phyloP scores from a whole-genome alignment of 92 coral and sea anemone species.

The Pocillopora grandis region DNA sequence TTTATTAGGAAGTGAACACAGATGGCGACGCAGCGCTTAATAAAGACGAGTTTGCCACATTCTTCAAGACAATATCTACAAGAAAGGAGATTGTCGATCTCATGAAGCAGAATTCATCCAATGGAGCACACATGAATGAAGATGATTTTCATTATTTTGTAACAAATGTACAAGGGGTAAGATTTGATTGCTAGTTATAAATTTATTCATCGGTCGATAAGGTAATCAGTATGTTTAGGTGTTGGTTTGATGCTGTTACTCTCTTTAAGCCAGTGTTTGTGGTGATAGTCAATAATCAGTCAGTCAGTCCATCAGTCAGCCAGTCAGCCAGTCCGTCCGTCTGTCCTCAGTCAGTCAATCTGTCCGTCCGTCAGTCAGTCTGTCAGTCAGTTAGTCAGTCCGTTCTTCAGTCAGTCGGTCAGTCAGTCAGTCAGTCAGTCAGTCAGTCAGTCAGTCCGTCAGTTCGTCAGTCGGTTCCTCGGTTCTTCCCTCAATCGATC shows the following conservation, averaged over 20 bases:
- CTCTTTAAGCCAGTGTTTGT: too few species aligned
- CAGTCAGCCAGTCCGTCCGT: not conserved
- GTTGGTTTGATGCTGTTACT: too few species aligned
- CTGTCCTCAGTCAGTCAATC: not conserved
- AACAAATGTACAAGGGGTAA: conserved; percentile 71
- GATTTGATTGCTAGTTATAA: not conserved
- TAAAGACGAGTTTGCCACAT: conserved; percentile 84
- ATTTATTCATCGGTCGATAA: not conserved
- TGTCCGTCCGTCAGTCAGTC: not conserved
- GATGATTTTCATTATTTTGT: conserved; percentile 70
- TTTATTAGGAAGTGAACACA: conserved; percentile 81
- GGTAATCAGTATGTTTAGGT: not conserved
- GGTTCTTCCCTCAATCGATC: not conserved
- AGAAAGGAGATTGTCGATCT: conserved; percentile 79
- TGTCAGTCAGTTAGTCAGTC: not conserved
- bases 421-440: not conserved
- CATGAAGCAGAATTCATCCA: conserved; percentile 61
- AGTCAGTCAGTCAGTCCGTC: not conserved
- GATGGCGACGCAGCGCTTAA: conserved; percentile 77
- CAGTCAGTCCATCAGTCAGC: not conserved
- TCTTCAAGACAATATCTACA: conserved; percentile 82
- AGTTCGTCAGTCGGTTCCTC: not conserved
- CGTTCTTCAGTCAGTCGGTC: not conserved
- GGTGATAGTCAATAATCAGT: not conserved
- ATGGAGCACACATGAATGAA: conserved; percentile 70